Base-by-base conservation (phyloP, 2,888 invertebrate genomes). In the Zonitis immaculata region DNA sequence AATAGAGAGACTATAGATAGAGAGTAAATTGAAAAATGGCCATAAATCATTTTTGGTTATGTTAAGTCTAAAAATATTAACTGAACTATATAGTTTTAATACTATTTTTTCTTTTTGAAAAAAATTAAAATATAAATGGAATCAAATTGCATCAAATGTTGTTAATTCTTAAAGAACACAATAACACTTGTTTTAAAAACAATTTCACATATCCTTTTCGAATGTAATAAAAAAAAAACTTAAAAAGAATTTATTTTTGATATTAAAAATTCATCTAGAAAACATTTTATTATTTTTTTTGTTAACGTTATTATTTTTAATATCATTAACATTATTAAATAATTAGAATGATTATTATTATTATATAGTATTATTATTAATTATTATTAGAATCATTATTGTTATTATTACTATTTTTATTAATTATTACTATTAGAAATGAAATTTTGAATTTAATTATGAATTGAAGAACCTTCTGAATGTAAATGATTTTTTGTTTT, bases 401-500 rank as follows among this genome's bases (percentile, higher is more conserved):
- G n/a, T n/a, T n/a, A n/a, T n/a, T n/a, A n/a, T n/a, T n/a, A n/a
- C n/a, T n/a, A n/a, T n/a, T n/a, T n/a, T n/a, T n/a, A n/a, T n/a
- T n/a, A n/a, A n/a, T 22, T 22, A 22, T 22, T 5, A 16, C 14
- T 16, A 42, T 6, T 16, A 42, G 12, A 42, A 14, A 6, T 42
- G 39, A 18, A 39, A 39, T 18, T 11, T 18, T 1, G 18, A 45
- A 45, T 52, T 64, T 65, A 64, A 61, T 72, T 69, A 64, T 73
- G 69, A 63, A 68, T 69, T 28, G 72, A 67, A 47, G 73, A 71
- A 49, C 66, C 68, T 53, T 72, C 72, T 45, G 72, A 69, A 64
- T 71, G 69, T 46, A 67, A 47, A 57, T 71, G 72, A 42, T 64
- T 59, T 62, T 74, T 75, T 25, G 67, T 60, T 63, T 76, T 75